Evolutionary conservation across 37 sponge, comb jelly and placozoan genomes (phyloP).

Genomic region (Mnemiopsis leidyi): DNA sequence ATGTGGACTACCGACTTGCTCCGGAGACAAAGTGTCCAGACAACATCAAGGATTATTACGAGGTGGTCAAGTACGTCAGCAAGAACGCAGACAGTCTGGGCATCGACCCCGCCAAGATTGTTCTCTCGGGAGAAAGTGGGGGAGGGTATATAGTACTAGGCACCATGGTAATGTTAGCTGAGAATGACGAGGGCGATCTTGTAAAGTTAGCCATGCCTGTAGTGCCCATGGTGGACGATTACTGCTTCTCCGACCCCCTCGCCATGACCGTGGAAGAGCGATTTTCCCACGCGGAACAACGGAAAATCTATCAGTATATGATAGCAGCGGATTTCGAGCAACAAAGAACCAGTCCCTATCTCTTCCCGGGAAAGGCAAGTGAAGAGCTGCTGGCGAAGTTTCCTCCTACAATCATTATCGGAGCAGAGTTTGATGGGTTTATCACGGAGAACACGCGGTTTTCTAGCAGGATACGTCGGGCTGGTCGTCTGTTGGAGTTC

Average conservation of each 20-base stretch:
- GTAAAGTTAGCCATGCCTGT: neutral
- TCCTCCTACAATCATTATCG: neutral
- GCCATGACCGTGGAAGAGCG: neutral
- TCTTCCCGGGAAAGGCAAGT: neutral
- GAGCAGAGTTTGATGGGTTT: neutral
- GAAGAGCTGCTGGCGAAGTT: neutral
- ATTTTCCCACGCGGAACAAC: neutral
- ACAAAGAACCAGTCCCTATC: neutral
- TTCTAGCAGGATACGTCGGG: neutral
- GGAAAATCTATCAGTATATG: neutral
- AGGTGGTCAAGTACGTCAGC: neutral
- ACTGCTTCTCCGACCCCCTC: neutral
- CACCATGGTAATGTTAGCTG: neutral
- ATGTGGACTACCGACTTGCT: neutral
- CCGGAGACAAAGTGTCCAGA: neutral
- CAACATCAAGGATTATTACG: neutral
- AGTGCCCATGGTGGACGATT: neutral
- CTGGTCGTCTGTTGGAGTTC: neutral
- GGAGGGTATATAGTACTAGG: neutral
- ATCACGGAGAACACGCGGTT: neutral
- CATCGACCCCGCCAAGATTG: neutral
- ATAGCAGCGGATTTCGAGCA: neutral
- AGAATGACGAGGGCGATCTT: neutral
- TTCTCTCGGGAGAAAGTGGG: neutral
- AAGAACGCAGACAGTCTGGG: neutral